Percentiles rank a stretch among this genome's conserved stretches.
phyloP scores from a whole-genome alignment of 2,797 vertebrate species.

The Todus mexicanus region DNA sequence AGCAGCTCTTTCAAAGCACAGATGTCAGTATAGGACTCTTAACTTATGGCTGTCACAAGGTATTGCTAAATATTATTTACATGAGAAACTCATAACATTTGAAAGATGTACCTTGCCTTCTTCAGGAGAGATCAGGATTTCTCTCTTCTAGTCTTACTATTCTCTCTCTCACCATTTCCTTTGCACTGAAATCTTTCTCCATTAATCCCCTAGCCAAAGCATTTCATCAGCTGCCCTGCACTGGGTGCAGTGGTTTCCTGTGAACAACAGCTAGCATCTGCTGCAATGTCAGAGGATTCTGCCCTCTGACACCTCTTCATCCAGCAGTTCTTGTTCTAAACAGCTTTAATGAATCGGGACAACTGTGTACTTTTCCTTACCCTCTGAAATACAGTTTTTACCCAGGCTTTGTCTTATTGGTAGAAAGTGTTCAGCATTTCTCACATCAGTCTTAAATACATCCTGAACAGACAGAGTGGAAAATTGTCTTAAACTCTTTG shows the following conservation, averaged over 20 bases:
- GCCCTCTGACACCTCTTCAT: background rate
- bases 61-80: background rate
- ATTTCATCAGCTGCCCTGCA: background rate
- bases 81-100: background rate
- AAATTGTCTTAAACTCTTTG: slow-evolving; percentile 60
- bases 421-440: background rate
- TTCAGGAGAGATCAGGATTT: background rate
- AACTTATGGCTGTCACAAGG: background rate
- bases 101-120: background rate
- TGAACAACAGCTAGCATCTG: accelerated
- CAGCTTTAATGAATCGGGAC: background rate
- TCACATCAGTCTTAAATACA: slow-evolving; percentile 15
- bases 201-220: background rate
- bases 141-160: background rate
- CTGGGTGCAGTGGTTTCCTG: background rate
- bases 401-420: background rate
- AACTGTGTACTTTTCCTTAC: background rate
- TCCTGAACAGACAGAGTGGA: slow-evolving; percentile 43
- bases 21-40: background rate
- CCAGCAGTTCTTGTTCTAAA: background rate
- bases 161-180: background rate
- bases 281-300: background rate
- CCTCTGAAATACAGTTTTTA: background rate
- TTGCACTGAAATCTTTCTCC: background rate
- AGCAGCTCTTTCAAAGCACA: background rate